Conservation (phyloP, 30 jellyfish, hydroid and myxozoan genomes). For the Sanderia malayensis region DNA sequence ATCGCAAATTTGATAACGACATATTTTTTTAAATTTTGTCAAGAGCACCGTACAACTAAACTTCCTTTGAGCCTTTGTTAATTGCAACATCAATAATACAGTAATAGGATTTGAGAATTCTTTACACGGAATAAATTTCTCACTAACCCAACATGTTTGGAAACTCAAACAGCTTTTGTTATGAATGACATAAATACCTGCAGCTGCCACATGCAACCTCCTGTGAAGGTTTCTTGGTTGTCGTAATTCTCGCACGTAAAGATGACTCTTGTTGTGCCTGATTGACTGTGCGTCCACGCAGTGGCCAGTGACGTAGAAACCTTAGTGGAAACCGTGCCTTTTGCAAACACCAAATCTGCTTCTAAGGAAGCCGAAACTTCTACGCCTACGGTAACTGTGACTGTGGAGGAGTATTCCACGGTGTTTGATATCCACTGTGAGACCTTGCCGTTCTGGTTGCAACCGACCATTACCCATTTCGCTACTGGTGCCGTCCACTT, state of each 20-base stretch:
- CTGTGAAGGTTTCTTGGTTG: constrained; percentile 6
- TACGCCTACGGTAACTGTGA: constrained; percentile 3
- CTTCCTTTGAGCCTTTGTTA: too few relatives aligned
- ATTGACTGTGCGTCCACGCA: constrained; percentile 28
- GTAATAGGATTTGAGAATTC: too few relatives aligned
- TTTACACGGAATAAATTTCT: too few relatives aligned
- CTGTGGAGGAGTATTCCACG: constrained; percentile 16
- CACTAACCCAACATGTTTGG: too few relatives aligned
- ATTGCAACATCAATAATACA: too few relatives aligned
- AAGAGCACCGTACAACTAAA: too few relatives aligned
- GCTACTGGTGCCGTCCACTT: constrained; percentile 49
- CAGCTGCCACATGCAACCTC: constrained; percentile 58
- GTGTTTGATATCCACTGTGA: constrained; percentile 31
- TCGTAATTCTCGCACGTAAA: constrained; percentile 30
- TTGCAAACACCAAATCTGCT: constrained; percentile 15
- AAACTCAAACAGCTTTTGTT: too few relatives aligned
- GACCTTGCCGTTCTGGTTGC: constrained; percentile 48
- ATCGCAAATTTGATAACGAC: too few relatives aligned
- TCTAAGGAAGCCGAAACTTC: constrained; percentile 30
- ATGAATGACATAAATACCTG: constrained; percentile 12
- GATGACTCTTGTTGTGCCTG: constrained; percentile 7
- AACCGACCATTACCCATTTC: constrained; percentile 41
- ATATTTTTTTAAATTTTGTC: too few relatives aligned
- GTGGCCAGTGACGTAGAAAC: constrained; percentile 24
- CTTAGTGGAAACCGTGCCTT: constrained; percentile 12